Conservation (phyloP, 2,113 vertebrate genomes). For the Ellobius talpinus region DNA sequence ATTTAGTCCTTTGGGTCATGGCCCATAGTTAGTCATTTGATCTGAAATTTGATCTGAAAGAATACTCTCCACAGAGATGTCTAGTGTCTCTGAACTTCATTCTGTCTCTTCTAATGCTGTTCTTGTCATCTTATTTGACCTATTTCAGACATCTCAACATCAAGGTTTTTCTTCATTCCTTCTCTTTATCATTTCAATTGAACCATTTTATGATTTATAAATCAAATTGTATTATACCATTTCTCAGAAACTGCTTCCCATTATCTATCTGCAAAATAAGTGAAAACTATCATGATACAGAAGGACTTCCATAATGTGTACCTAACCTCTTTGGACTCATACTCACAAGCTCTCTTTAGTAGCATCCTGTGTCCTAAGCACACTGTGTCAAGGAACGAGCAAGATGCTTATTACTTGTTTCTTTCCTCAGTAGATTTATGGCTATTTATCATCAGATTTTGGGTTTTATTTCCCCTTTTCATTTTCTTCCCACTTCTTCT, state of each 20-base stretch:
- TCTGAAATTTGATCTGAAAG: background rate
- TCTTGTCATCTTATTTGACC: background rate
- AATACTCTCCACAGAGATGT: background rate
- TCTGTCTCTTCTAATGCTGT: background rate
- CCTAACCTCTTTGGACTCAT: background rate
- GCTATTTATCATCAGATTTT: background rate
- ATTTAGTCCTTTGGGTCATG: background rate
- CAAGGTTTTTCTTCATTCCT: constrained; percentile 13
- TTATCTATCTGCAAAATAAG: background rate
- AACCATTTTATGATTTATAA: constrained; percentile 46
- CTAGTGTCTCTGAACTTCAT: background rate
- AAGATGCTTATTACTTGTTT: background rate
- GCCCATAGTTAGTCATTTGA: background rate
- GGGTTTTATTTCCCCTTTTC: background rate
- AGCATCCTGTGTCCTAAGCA: background rate
- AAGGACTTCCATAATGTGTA: background rate
- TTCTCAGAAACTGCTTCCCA: constrained; percentile 48
- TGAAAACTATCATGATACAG: background rate
- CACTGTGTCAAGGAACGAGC: rapidly evolving
- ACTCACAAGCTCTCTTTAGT: background rate
- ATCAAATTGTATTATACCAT: background rate
- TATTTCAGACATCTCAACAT: background rate
- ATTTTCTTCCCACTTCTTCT: background rate
- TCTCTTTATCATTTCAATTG: constrained; percentile 1
- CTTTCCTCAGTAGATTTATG: background rate